Base-by-base conservation (phyloP, 2,797 vertebrate species). In the Molothrus aeneus region DNA sequence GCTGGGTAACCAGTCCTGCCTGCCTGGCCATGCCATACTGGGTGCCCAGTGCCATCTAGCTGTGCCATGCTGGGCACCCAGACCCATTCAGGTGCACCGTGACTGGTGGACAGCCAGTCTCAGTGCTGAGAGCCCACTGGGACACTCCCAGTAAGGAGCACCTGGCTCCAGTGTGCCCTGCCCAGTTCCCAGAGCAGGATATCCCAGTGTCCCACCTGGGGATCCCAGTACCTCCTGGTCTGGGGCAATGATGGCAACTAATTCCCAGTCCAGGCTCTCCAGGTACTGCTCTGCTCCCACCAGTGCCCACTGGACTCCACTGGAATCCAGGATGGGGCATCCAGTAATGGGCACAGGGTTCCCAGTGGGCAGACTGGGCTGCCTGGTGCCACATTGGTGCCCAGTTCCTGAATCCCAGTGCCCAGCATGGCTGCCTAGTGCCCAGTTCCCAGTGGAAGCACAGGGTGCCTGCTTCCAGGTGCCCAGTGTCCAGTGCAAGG, bases 11-110 rank as follows among this genome's bases (percentile, higher is more conserved):
- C 28, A 72, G 32, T 51, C 45, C 54, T 31, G 19, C 36, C 78
- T 42, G 32, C 20, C 38, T 31, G 20, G 25, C 54, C 18, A 7
- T 25, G 50, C 51, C 34, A 25, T 14, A 8, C 42, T 26, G 65
- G 71, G 20, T 1, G 1, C 24, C 45, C 32, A 32, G 40, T 54
- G 2, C 25, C 17, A 7, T 3, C 26, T 0, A 8, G 26, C 38
- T 1, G 6, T 40, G 65, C 65, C 20, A 6, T 9, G 40, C 54
- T 34, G 43, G 48, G 31, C 18, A 17, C 20, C 31, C 53, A 74
- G 17, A 40, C 18, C 60, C 24, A n/a, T 45, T 38, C 60, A 51
- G 19, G 38, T 51, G 28, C 17, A 25, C 10, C 51, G 21, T 4
- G 6, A 38, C 38, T n/a, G 38, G 53, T 60, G 25, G 59, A 13